Conservation (phyloP, 37 sponge, comb jelly and placozoan genomes). For the Agelas oroides region DNA sequence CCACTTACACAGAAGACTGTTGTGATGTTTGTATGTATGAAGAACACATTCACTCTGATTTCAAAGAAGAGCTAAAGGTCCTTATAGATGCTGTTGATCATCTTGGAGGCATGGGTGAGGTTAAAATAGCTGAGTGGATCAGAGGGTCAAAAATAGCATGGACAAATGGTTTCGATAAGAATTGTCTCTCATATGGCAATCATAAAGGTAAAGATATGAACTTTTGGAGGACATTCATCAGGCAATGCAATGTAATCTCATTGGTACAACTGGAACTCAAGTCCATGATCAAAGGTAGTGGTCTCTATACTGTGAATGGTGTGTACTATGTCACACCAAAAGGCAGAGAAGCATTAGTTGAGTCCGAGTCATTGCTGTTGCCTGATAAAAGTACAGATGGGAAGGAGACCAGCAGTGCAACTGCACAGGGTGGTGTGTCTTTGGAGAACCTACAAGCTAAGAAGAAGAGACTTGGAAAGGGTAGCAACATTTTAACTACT, state of each 20-base stretch:
- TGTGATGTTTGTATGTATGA: conserved; percentile 2
- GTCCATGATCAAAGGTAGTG: conserved; percentile 7
- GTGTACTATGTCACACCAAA: conserved; percentile 21
- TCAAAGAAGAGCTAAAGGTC: conserved; percentile 2
- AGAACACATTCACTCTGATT: neutral
- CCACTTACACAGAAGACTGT: neutral
- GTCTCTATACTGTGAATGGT: conserved; percentile 10
- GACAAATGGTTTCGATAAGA: neutral
- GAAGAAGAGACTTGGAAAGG: conserved; percentile 10
- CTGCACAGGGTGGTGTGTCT: neutral
- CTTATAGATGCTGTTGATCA: neutral
- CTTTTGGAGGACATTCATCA: conserved; percentile 7
- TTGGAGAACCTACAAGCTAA: neutral
- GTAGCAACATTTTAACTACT: conserved; percentile 1
- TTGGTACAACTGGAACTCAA: neutral
- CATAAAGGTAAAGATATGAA: conserved; percentile 1
- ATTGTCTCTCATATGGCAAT: conserved; percentile 5
- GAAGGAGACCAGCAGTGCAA: neutral
- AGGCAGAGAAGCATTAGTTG: neutral
- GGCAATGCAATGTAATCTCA: neutral
- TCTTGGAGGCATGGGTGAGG: neutral
- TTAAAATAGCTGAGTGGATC: conserved; percentile 10
- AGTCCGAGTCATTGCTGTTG: neutral
- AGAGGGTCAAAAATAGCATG: conserved; percentile 1
- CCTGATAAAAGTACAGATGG: neutral